phyloP scores from a whole-genome alignment of 2,888 invertebrate species.

The Barypeithes pellucidus region DNA sequence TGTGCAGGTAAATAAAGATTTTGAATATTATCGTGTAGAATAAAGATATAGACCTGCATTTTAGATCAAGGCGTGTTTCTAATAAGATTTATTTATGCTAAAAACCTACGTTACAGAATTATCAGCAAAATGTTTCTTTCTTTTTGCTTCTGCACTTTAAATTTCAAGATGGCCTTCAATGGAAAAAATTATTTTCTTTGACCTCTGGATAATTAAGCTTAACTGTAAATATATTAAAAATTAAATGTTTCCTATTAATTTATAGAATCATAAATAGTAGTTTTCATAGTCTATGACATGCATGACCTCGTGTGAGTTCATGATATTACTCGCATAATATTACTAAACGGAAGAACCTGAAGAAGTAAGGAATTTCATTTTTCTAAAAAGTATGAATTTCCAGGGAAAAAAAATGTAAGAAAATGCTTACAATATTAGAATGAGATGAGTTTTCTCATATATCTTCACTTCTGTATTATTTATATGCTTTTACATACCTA shows the following conservation, averaged over 20 bases:
- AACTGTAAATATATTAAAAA: constrained; percentile 11
- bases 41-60: constrained; percentile 26
- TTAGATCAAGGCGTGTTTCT: not conserved
- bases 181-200: constrained; percentile 22
- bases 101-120: not conserved
- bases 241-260: not conserved
- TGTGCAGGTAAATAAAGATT: constrained; percentile 67
- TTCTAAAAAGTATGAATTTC: no score
- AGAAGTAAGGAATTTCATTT: no score
- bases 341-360: no score
- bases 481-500: no score
- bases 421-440: no score
- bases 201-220: constrained; percentile 18
- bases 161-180: constrained; percentile 48
- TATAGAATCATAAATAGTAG: not conserved
- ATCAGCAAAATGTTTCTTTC: not conserved
- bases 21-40: constrained; percentile 40
- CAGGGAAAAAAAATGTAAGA: no score
- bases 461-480: no score
- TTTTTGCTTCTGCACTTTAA: constrained; percentile 6
- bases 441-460: no score
- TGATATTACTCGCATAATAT: no score
- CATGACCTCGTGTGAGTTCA: no score
- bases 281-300: not conserved
- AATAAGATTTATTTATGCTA: not conserved